phyloP scores from a whole-genome alignment of 2,888 invertebrate species.

The Megastigmus dorsalis region DNA sequence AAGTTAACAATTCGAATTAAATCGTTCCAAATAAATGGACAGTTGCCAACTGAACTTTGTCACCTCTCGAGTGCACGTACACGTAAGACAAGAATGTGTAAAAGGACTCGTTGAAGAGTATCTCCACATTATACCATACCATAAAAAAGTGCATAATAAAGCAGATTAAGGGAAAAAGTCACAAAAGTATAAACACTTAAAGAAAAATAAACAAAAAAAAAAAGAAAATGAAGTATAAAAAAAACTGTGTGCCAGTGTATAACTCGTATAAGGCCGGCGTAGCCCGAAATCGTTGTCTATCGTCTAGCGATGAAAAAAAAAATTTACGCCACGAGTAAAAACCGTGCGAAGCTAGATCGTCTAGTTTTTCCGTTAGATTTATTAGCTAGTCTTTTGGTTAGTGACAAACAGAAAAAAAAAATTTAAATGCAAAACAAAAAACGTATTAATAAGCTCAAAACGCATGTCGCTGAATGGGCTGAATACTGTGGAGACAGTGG shows the following conservation, averaged over 20 bases:
- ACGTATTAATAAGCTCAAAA: constrained; percentile 15
- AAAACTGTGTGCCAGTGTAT: constrained; percentile 53
- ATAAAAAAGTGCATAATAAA: constrained; percentile 5
- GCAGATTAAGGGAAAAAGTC: background rate
- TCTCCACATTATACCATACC: constrained; percentile 2
- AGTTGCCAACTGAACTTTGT: too few species aligned
- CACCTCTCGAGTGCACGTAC: background rate
- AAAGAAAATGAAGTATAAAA: constrained; percentile 31
- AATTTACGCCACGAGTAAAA: constrained; percentile 51
- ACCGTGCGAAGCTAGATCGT: constrained; percentile 51
- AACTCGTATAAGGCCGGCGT: constrained; percentile 50
- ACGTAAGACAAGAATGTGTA: background rate
- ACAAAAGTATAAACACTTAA: constrained; percentile 25
- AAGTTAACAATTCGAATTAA: background rate
- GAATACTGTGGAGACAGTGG: too few species aligned
- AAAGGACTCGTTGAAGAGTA: background rate
- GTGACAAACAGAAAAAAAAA: constrained; percentile 13
- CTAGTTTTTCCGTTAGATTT: constrained; percentile 54
- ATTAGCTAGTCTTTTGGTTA: constrained; percentile 50
- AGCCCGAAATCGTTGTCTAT: constrained; percentile 52
- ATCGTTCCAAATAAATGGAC: background rate
- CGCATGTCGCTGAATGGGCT: constrained; percentile 16
- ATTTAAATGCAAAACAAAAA: background rate
- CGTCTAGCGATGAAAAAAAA: constrained; percentile 51
- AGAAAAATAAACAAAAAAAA: constrained; percentile 18